These are phyloP conservation scores for Drymodes brunneopygia DNA, from an alignment of 2,113 vertebrate species.

Conservation along the genomic window DNA sequence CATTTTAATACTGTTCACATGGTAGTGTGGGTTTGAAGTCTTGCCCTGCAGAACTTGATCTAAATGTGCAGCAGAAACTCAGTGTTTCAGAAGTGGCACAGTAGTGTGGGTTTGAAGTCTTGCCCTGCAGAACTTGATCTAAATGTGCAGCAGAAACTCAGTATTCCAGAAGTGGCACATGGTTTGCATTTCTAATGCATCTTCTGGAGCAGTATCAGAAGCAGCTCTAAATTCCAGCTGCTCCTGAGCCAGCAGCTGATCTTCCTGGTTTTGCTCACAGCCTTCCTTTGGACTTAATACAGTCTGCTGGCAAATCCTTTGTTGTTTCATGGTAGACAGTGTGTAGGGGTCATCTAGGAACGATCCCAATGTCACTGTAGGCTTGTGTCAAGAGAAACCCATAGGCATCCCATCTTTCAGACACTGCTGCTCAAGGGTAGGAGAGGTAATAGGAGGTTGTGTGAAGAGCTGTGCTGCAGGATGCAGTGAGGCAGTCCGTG, in stretches of 20 bases:
- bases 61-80: not conserved
- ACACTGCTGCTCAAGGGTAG: not conserved
- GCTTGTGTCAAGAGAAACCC: accelerated
- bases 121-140: not conserved
- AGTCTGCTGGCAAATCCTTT: not conserved
- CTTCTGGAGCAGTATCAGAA: not conserved
- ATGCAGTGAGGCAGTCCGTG: not conserved
- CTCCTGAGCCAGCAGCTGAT: not conserved
- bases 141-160: not conserved
- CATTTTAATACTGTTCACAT: not conserved
- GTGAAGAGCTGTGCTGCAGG: not conserved
- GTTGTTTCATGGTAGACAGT: accelerated
- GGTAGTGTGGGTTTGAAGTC: not conserved
- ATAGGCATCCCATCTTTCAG: not conserved
- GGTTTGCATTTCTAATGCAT: not conserved
- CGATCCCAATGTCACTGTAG: accelerated
- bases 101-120: not conserved
- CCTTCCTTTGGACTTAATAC: not conserved
- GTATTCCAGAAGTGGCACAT: not conserved
- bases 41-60: not conserved
- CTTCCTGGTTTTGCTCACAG: not conserved
- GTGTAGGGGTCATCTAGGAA: not conserved
- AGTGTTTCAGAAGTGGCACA: not conserved
- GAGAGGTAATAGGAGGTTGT: not conserved
- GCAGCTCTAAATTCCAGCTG: not conserved